Evolutionary conservation across 2,797 vertebrate species (phyloP).

Genomic region (Tenualosa ilisha): DNA sequence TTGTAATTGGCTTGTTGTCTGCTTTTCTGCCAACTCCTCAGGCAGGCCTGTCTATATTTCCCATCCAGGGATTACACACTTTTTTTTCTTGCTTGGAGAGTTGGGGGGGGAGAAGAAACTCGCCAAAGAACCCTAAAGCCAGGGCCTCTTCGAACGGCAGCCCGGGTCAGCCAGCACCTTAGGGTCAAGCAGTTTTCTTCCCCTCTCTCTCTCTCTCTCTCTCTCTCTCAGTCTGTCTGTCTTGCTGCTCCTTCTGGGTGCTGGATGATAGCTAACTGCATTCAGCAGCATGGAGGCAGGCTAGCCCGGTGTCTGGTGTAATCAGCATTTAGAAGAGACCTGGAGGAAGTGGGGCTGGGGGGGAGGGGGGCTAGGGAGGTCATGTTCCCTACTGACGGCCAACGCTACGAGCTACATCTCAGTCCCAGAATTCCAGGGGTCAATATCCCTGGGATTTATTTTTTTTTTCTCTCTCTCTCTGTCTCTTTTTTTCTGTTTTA

Average conservation of each 20-base stretch:
- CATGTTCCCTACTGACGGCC: conserved; percentile 52
- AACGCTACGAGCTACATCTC: conserved; percentile 59
- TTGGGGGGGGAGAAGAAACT: conserved; percentile 41
- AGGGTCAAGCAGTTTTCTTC: conserved; percentile 59
- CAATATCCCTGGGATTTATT: conserved; percentile 36
- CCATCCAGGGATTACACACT: conserved; percentile 46
- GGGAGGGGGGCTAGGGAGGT: conserved; percentile 49
- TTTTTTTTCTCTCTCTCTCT: conserved; percentile 24
- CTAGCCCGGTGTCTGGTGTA: conserved; percentile 69
- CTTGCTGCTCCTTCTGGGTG: conserved; percentile 52
- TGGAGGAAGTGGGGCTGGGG: conserved; percentile 55
- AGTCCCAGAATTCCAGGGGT: conserved; percentile 53
- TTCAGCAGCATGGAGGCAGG: conserved; percentile 51
- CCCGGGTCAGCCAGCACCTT: conserved; percentile 64
- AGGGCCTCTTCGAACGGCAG: conserved; percentile 61
- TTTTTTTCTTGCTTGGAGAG: conserved; percentile 39
- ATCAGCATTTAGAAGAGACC: conserved; percentile 74
- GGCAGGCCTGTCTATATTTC: conserved; percentile 64
- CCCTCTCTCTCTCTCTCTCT: conserved; percentile 29
- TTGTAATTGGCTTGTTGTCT: conserved; percentile 45
- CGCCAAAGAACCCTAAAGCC: conserved; percentile 62
- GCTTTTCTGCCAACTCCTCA: conserved; percentile 49
- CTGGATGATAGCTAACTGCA: conserved; percentile 35
- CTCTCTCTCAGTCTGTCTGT: neutral
- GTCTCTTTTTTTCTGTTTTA: conserved; percentile 32